These are phyloP conservation scores for Elgaria multicarinata DNA, from an alignment of 2,113 vertebrate genomes.

Conservation along the genomic window DNA sequence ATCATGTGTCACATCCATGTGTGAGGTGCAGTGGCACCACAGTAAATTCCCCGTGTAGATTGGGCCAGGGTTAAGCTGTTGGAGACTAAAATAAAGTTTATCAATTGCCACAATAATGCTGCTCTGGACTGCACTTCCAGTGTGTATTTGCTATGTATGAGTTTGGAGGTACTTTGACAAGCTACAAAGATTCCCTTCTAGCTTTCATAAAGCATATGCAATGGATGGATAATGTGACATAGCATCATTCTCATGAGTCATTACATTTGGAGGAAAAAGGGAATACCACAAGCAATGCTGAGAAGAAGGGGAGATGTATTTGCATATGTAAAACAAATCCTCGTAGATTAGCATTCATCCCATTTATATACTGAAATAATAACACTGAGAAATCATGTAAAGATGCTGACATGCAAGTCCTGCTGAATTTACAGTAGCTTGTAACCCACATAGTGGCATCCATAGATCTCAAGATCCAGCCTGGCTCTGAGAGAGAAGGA, in stretches of 20 bases:
- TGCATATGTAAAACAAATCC: not conserved
- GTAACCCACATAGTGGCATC: not conserved
- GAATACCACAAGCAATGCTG: not conserved
- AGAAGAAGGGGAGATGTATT: not conserved
- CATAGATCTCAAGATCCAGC: not conserved
- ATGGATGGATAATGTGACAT: not conserved
- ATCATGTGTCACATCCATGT: too few species aligned
- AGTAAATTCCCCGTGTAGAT: too few species aligned
- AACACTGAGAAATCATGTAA: not conserved
- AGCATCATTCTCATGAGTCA: not conserved
- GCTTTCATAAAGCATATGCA: not conserved
- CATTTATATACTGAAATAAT: not conserved
- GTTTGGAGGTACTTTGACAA: not conserved
- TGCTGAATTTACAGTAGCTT: not conserved
- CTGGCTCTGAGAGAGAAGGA: not conserved
- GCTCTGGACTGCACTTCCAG: not conserved
- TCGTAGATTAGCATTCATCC: not conserved
- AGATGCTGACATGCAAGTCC: not conserved
- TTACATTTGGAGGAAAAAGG: not conserved
- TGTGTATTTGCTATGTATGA: not conserved
- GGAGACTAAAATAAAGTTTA: not conserved
- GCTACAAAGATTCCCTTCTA: not conserved
- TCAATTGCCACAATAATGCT: not conserved
- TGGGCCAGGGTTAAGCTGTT: not conserved
- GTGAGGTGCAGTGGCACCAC: too few species aligned